phyloP scores from a whole-genome alignment of 2,113 vertebrate genomes.

The Cyprinodon brontotheroides region DNA sequence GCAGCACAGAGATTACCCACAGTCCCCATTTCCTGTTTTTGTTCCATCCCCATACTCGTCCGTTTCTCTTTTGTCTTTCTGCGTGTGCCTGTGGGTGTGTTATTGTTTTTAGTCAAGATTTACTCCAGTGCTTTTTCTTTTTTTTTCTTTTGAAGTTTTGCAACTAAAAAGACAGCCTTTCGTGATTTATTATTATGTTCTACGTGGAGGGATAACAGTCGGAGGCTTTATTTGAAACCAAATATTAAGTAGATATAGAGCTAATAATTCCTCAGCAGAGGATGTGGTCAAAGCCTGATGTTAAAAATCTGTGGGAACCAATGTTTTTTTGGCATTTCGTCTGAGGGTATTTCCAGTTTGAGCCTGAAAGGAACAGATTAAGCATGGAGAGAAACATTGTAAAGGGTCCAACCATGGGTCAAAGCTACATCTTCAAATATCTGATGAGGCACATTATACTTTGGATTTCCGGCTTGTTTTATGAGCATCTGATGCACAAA shows the following conservation, averaged over 20 bases:
- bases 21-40: constrained; percentile 74
- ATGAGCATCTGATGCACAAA: too few species aligned
- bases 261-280: constrained; percentile 49
- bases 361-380: neutral
- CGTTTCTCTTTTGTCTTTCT: constrained; percentile 45
- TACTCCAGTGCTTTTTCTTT: constrained; percentile 25
- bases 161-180: constrained; percentile 14
- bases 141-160: neutral
- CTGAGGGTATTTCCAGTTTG: neutral
- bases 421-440: neutral
- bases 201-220: constrained; percentile 34
- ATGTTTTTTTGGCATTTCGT: constrained; percentile 14
- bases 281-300: constrained; percentile 48
- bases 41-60: constrained; percentile 58
- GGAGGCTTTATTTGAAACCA: constrained; percentile 36
- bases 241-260: constrained; percentile 35
- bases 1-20: constrained; percentile 70
- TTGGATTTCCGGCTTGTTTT: neutral
- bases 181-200: constrained; percentile 11
- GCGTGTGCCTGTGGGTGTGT: constrained; percentile 26
- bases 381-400: neutral
- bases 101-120: constrained; percentile 43
- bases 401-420: neutral
- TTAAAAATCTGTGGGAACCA: constrained; percentile 54
- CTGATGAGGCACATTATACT: too few species aligned